Evolutionary conservation across 2,888 invertebrate species (phyloP), one percentile per base, ranked within the genome.

Genomic region (Phlogophora meticulosa): DNA sequence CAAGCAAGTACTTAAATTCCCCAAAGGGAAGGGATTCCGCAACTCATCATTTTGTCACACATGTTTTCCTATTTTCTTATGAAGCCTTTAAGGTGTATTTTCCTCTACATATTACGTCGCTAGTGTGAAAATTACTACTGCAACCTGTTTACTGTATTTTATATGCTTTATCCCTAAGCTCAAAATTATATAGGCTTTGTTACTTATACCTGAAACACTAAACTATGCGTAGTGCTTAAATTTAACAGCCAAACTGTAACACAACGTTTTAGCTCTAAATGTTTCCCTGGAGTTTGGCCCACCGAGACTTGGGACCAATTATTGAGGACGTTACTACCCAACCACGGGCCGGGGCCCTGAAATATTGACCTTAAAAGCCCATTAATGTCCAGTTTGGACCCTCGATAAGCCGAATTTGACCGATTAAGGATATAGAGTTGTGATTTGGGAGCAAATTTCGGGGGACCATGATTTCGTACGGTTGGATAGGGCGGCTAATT

Each of bases 311-410:
- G 90, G 89, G 91, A 89, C 88, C 92, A 90, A 93, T 93, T 92
- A 93, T 90, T 83, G 82, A 82, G 80, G 81, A 84, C 85, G 86
- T 90, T 69, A 73, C 76, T 63, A 71, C 69, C 77, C 66, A 72
- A 73, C 80, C 82, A 64, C 80, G 56, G 76, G 59, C 71, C 61
- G 72, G 72, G 69, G 56, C 73, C 69, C 90, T 94, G 90, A 94
- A 92, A 92, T 94, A 94, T 93, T 92, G 91, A 92, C 92, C 92
- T 88, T 89, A 87, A 90, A 92, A 90, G 89, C 85, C 91, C 91
- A 94, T 94, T 94, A 94, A 87, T 88, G 90, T 88, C 88, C 90
- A 91, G 86, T 87, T 88, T 88, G 84, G 81, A 80, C 83, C 89
- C 87, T 85, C 86, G 89, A 91, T 92, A 92, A 93, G 90, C 78